Base-by-base conservation (phyloP, 2,888 invertebrate species). In the Dasysyrphus tricinctus region DNA sequence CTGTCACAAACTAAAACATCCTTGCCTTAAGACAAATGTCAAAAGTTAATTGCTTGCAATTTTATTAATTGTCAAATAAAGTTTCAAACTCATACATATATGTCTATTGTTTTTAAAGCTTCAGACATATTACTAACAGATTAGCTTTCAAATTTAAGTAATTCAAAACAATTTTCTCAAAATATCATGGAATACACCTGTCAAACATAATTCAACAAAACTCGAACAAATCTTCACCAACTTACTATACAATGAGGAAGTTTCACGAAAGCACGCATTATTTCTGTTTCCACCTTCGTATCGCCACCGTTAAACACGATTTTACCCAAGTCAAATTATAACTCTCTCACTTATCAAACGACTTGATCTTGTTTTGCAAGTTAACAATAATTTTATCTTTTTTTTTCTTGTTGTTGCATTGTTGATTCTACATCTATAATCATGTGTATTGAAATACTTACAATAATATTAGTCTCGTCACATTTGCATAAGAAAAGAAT, bases 401-500 rank as follows among this genome's bases (percentile, higher is more conserved):
- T 9, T 14, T 37, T 57, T 57, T 34, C 24, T 47, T 49, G 5
- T 51, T 29, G 3, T 16, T 47, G 29, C 47, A 49, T 69, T 69
- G 29, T 54, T 69, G 39, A 54, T 54, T 51, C 3, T 24, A 39
- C 37, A 14, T 29, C 16, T 63, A 2, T 37, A 9, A 5, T 24
- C 0, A 0, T n/a, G 7, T 57, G 7, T 39, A 24, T 49, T 49
- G 7, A 39, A n/a, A 51, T 37, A 14, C 11, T 69, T 59, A 51
- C 51, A 19, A 39, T 54, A 44, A 47, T 72, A n/a, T n/a, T 14
- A 73, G 19, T 24, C 29, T 29, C 6, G 39, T 14, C 14, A 5
- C 32, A 77, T 81, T 76, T 76, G 70, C 80, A 80, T 74, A 74
- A 56, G 59, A 51, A 74, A 61, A 69, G 42, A 67, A 49, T 80